These are phyloP conservation scores for Pentalonia nigronervosa DNA, from an alignment of 1,140 invertebrate species.

Conservation along the genomic window DNA sequence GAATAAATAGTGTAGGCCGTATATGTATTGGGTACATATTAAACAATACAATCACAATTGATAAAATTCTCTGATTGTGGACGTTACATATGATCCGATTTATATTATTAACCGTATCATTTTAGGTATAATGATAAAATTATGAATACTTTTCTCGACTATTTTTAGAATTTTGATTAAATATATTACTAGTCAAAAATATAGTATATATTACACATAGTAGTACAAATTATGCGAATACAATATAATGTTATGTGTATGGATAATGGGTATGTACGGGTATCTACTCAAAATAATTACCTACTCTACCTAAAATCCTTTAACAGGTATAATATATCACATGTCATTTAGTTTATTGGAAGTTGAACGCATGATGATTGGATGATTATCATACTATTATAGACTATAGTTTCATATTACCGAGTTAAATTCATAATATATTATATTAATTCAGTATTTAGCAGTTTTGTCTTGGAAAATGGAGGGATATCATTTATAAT, in stretches of 20 bases:
- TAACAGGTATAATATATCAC: background rate
- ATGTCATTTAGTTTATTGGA: background rate
- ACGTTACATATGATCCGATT: background rate
- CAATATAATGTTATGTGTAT: background rate
- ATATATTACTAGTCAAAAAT: background rate
- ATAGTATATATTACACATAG: background rate
- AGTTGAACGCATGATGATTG: background rate
- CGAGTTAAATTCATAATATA: background rate
- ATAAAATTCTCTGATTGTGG: background rate
- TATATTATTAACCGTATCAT: too few relatives aligned
- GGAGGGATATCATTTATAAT: background rate
- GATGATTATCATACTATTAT: background rate
- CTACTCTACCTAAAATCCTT: background rate
- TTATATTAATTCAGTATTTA: background rate
- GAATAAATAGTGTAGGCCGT: background rate
- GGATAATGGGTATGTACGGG: background rate
- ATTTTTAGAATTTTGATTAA: background rate
- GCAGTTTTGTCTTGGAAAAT: background rate
- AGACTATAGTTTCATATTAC: background rate
- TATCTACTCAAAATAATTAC: background rate
- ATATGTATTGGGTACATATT: background rate
- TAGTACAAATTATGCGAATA: background rate
- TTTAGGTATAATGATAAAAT: too few relatives aligned
- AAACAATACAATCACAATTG: background rate
- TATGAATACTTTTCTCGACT: too few relatives aligned